phyloP scores from a whole-genome alignment of 2,888 invertebrate genomes.

The Sipunculus nudus region DNA sequence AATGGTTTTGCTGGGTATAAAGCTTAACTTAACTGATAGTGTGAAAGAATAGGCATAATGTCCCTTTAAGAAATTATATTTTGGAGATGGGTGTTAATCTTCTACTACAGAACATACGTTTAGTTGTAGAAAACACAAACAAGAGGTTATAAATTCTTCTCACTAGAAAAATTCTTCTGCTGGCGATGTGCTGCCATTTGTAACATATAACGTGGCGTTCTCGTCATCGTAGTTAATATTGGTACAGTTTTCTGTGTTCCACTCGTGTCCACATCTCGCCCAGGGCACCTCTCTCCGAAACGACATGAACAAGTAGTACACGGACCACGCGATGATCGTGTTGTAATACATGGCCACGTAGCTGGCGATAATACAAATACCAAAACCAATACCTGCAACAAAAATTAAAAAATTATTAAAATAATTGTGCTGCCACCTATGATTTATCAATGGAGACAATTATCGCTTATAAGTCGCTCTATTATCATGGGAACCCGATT shows the following conservation, averaged over 20 bases:
- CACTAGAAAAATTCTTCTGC: conserved; percentile 57
- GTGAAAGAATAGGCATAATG: too few relatives aligned
- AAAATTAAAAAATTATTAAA: too few relatives aligned
- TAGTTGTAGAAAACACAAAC: not conserved
- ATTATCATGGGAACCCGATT: too few relatives aligned
- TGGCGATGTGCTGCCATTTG: conserved; percentile 47
- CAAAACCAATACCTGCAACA: conserved; percentile 87
- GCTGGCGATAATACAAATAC: conserved; percentile 88
- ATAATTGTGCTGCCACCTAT: too few relatives aligned
- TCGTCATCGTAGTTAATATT: conserved; percentile 67
- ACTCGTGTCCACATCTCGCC: conserved; percentile 62
- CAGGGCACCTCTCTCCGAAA: conserved; percentile 64
- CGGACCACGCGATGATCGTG: conserved; percentile 94
- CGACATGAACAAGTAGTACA: conserved; percentile 64
- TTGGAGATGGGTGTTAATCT: not conserved
- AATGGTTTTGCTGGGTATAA: too few relatives aligned
- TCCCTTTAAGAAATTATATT: not conserved
- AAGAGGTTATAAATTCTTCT: conserved; percentile 18
- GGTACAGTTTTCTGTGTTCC: conserved; percentile 68
- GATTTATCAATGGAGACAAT: too few relatives aligned
- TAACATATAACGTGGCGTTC: conserved; percentile 14
- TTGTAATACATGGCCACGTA: conserved; percentile 87
- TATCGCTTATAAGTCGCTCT: too few relatives aligned
- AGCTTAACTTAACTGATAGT: too few relatives aligned
- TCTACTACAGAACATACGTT: too few relatives aligned